phyloP scores from a whole-genome alignment of 2,797 vertebrate genomes.

The Spizella passerina region DNA sequence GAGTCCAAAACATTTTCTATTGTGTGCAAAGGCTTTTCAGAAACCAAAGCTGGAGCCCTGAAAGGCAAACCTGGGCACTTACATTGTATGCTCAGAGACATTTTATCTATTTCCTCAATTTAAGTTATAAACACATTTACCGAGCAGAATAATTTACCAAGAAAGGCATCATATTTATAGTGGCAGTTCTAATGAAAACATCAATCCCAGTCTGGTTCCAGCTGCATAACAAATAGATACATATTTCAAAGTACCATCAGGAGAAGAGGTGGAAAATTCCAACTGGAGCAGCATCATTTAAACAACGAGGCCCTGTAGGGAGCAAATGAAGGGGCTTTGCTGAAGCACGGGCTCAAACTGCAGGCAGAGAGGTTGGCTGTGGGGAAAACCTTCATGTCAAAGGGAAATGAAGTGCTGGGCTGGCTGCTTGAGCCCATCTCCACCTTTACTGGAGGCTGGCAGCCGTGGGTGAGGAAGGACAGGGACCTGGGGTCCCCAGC shows the following conservation, averaged over 20 bases:
- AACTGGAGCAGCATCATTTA: neutral
- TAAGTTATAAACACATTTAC: neutral
- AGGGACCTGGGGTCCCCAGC: neutral
- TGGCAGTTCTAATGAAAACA: neutral
- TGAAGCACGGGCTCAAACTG: neutral
- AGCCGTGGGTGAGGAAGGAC: neutral
- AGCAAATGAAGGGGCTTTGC: neutral
- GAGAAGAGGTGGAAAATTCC: neutral
- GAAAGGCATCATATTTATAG: neutral
- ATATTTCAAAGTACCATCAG: neutral
- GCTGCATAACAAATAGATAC: neutral
- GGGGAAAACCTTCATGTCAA: neutral
- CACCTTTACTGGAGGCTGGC: neutral
- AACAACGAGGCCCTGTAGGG: neutral
- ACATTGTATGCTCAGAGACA: neutral
- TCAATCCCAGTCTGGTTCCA: conserved; percentile 19
- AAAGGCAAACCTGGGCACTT: neutral
- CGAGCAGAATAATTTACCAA: neutral
- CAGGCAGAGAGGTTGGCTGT: neutral
- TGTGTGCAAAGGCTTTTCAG: neutral
- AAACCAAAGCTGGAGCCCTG: neutral
- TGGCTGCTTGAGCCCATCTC: neutral
- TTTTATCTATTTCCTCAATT: neutral
- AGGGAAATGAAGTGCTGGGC: neutral
- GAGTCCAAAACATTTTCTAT: neutral